Conservation (phyloP, 2,113 vertebrate genomes). For the Polypterus senegalus region DNA sequence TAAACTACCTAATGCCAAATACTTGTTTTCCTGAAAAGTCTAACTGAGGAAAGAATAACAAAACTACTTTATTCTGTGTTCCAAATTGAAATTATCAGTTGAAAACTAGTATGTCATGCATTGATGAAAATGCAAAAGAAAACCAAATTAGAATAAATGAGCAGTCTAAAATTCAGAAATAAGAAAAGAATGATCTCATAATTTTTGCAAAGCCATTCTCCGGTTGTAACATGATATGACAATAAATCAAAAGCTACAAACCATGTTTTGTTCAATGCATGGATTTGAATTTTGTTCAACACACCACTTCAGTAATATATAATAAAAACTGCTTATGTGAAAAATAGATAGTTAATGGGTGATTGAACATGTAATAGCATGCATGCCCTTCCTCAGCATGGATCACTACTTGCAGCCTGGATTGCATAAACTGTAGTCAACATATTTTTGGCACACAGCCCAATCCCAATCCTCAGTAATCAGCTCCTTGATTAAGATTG, state of each 20-base stretch:
- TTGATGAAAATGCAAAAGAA: too few relatives aligned
- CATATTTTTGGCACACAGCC: not conserved
- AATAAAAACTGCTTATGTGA: not conserved
- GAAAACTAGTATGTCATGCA: too few relatives aligned
- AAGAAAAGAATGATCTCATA: not conserved
- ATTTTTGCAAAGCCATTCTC: not conserved
- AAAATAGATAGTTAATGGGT: slow-evolving; percentile 3
- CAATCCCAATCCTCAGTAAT: too few relatives aligned
- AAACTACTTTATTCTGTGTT: too few relatives aligned
- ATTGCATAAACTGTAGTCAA: not conserved
- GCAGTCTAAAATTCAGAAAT: too few relatives aligned
- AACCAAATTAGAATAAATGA: too few relatives aligned
- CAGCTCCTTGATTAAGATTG: too few relatives aligned
- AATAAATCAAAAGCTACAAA: not conserved
- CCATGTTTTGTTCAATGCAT: not conserved
- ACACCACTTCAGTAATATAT: not conserved
- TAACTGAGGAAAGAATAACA: too few relatives aligned
- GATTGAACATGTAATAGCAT: not conserved
- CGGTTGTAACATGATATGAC: not conserved
- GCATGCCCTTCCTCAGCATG: not conserved
- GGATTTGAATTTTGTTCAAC: not conserved
- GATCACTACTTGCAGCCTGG: slow-evolving; percentile 1
- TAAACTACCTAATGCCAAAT: too few relatives aligned
- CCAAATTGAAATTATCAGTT: too few relatives aligned
- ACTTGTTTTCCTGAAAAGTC: too few relatives aligned